Evolutionary conservation across 2,888 invertebrate species (phyloP), one percentile per base, ranked within the genome.

Genomic region (Nasonovia ribisnigri): DNA sequence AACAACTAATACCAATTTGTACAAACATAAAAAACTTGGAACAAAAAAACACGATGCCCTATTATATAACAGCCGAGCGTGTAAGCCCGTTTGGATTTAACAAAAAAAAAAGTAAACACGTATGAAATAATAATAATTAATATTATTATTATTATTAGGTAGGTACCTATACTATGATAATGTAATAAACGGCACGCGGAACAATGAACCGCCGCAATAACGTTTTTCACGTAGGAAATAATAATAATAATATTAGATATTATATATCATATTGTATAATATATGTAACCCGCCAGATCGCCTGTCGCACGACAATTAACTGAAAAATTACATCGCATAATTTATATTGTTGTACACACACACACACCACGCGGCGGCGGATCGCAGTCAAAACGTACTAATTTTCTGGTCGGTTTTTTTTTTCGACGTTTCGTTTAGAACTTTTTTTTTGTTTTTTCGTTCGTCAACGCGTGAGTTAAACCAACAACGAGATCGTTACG

Each of bases 301-400:
- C 51, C 88, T 92, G 92, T 92, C 92, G 92, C 89, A 89, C 89
- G 88, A 92, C 89, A 89, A 92, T 89, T 92, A 92, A 89, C 54
- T 89, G 88, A 92, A 92, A 92, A 92, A 92, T 92, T 48, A 89
- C 84, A 46, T 89, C 92, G 77, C 84, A 57, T 92, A 89, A 67
- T 77, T 77, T 77, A 77, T 77, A 77, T 42, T 77, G 77, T 36
- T n/a, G n/a, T 0, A 67, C 77, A 36, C 20, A 77, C 36, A 77
- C 77, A 67, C 57, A 26, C 57, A 77, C 54, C n/a, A n/a, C n/a
- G n/a, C n/a, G n/a, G 43, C 84, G 24, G n/a, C 29, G 77, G 36
- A 36, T 20, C 20, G 48, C n/a, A 26, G 87, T 60, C 60, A 67
- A 88, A 77, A 92, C 54, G 67, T 84, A 88, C 88, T 92, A 92